phyloP scores from a whole-genome alignment of 2,888 invertebrate genomes.

The Aproaerema taeniolella region DNA sequence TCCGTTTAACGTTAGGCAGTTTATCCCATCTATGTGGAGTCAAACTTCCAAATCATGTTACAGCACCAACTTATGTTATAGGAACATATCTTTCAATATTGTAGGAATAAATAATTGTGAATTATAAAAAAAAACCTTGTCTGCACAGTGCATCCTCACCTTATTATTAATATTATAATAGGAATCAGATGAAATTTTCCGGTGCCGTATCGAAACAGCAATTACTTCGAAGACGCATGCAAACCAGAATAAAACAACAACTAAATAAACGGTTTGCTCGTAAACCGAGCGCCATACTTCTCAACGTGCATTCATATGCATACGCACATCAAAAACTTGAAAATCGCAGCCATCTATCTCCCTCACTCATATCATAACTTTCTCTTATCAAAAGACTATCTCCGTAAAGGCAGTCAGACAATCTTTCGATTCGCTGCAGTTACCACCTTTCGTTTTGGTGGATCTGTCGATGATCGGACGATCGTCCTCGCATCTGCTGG shows the following conservation, averaged over 20 bases:
- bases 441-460: conserved; percentile 51
- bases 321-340: conserved; percentile 28
- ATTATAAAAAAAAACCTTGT: no score
- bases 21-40: no score
- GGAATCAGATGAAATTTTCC: conserved; percentile 26
- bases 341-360: conserved; percentile 45
- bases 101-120: no score
- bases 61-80: no score
- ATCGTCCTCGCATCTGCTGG: conserved; percentile 34
- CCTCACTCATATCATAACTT: conserved; percentile 35
- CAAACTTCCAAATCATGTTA: no score
- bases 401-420: conserved; percentile 29
- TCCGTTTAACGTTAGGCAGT: no score
- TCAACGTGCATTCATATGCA: conserved; percentile 30
- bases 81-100: no score
- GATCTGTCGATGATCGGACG: conserved; percentile 49
- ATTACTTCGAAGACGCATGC: conserved; percentile 47
- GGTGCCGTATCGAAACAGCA: conserved; percentile 55
- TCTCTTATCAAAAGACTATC: conserved; percentile 36
- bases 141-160: no score
- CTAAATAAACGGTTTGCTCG: conserved; percentile 51
- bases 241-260: conserved; percentile 47
- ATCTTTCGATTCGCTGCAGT: conserved; percentile 45
- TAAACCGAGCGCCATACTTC: conserved; percentile 47
- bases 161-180: conserved; percentile 8